Evolutionary conservation across 2,113 vertebrate genomes (phyloP).

Genomic region (Zeus faber): DNA sequence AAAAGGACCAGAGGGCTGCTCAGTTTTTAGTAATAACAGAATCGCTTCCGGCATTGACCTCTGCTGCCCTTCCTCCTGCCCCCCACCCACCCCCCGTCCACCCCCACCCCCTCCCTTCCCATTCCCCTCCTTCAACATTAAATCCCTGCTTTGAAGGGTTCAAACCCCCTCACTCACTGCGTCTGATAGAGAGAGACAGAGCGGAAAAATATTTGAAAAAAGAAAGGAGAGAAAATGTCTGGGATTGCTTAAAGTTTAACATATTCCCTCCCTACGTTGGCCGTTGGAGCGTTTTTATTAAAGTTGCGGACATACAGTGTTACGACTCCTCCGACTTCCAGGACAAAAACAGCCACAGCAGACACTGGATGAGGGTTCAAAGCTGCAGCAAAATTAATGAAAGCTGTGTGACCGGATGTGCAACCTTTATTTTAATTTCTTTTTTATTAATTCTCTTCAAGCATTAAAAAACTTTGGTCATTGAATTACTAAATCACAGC

Average conservation of each 20-base stretch:
- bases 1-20: conserved; percentile 50
- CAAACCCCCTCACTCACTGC: conserved; percentile 3
- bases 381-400: background rate
- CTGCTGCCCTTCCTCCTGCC: conserved; percentile 16
- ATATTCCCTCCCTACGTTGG: conserved; percentile 1
- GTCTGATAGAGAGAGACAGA: conserved; percentile 15
- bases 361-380: background rate
- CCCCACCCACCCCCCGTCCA: conserved; percentile 12
- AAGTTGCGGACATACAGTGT: background rate
- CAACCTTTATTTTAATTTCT: too few species aligned
- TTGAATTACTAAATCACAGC: background rate
- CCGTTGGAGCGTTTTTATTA: background rate
- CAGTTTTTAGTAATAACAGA: conserved; percentile 69
- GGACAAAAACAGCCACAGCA: background rate
- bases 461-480: background rate
- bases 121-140: conserved; percentile 3
- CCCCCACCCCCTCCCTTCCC: background rate
- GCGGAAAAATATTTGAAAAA: conserved; percentile 5
- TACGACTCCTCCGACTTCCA: background rate
- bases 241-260: conserved; percentile 6
- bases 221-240: background rate
- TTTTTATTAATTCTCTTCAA: background rate
- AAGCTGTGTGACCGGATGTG: conserved; percentile 1
- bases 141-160: conserved; percentile 41
- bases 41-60: conserved; percentile 55